These are phyloP conservation scores for Sarotherodon lohbergeri DNA, from an alignment of 2,113 vertebrate species.

Conservation along the genomic window DNA sequence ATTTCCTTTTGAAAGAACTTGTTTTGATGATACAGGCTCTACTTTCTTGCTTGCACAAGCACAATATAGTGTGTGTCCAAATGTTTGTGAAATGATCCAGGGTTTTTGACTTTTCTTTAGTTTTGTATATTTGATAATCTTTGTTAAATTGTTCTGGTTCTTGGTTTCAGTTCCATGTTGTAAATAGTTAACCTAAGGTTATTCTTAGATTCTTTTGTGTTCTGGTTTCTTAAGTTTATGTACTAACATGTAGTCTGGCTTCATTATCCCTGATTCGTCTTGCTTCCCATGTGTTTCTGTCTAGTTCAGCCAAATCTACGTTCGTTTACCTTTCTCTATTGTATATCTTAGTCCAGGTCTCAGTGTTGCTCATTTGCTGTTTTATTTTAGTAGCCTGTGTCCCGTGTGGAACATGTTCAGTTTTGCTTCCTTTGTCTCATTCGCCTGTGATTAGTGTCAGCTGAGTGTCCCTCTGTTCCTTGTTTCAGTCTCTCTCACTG, in stretches of 20 bases:
- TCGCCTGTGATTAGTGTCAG: rapidly evolving
- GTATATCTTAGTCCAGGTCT: rapidly evolving
- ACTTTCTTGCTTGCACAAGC: too few relatives aligned
- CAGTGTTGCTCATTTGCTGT: background rate
- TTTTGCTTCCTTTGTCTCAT: background rate
- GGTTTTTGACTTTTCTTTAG: too few relatives aligned
- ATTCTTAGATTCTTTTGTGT: too few relatives aligned
- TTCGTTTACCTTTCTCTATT: background rate
- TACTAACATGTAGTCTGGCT: rapidly evolving
- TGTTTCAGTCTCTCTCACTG: background rate
- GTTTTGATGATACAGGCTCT: too few relatives aligned
- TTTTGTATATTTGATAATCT: too few relatives aligned
- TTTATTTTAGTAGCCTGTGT: rapidly evolving
- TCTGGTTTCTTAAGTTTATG: too few relatives aligned
- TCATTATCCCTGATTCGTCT: background rate
- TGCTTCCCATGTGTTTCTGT: rapidly evolving
- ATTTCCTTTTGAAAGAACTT: too few relatives aligned
- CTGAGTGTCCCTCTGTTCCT: background rate
- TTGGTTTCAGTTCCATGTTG: too few relatives aligned
- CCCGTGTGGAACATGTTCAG: background rate
- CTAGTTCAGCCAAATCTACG: background rate
- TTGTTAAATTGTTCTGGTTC: too few relatives aligned
- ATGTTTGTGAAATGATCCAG: too few relatives aligned
- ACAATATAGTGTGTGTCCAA: too few relatives aligned
- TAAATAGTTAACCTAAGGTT: too few relatives aligned